phyloP scores from a whole-genome alignment of 2,888 invertebrate genomes.

The Cantharis rufa region DNA sequence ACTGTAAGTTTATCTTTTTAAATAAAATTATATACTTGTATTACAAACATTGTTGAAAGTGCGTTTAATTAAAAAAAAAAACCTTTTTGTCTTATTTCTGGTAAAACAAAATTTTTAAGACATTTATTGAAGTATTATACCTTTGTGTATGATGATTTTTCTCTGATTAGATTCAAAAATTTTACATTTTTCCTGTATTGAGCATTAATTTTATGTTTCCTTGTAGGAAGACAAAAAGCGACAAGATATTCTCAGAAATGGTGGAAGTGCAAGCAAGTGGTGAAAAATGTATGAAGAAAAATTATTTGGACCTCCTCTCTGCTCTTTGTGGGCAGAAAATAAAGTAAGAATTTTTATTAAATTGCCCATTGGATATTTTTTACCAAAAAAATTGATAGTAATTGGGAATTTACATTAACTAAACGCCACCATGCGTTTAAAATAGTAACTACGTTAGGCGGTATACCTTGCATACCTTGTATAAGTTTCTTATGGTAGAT shows the following conservation, averaged over 20 bases:
- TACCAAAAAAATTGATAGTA: no score
- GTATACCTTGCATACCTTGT: no score
- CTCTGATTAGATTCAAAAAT: neutral
- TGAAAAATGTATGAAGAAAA: neutral
- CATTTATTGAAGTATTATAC: neutral
- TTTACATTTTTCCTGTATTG: neutral
- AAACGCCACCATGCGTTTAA: no score
- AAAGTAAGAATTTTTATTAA: neutral
- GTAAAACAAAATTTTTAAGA: neutral
- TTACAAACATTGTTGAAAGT: neutral
- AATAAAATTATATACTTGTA: neutral
- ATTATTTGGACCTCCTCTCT: neutral
- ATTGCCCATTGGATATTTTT: neutral
- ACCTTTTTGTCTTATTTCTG: neutral
- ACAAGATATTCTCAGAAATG: neutral
- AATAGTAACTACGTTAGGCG: no score
- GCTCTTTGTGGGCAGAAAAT: neutral
- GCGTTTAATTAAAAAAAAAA: neutral
- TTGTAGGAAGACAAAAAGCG: neutral
- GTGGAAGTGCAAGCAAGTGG: neutral
- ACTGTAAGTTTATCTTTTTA: neutral
- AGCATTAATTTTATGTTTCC: neutral
- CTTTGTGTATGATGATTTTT: neutral
- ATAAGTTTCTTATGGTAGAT: no score
- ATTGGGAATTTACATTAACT: no score